phyloP scores from a whole-genome alignment of 37 sponge, comb jelly and placozoan genomes.

The Petrosia ficiformis region DNA sequence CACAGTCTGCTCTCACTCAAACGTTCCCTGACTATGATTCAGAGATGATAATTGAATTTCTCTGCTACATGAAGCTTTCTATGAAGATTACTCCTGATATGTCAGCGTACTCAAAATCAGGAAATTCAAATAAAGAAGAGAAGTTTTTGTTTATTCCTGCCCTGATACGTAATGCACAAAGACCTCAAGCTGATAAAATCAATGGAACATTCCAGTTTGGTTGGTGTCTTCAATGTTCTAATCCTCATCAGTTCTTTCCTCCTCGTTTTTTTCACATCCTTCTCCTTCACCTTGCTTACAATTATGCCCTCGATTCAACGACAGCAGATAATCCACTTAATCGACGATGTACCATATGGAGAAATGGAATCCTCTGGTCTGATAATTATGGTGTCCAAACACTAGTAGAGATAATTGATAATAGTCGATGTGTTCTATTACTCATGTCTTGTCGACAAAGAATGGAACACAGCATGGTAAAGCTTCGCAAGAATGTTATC shows the following conservation, averaged over 20 bases:
- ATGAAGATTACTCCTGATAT: background rate
- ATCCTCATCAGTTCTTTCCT: background rate
- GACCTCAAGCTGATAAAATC: background rate
- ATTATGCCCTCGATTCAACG: background rate
- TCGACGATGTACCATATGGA: background rate
- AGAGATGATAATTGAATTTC: background rate
- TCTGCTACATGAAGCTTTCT: background rate
- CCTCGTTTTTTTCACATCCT: slow-evolving; percentile 1
- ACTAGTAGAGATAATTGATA: background rate
- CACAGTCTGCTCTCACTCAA: background rate
- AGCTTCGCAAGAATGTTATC: background rate
- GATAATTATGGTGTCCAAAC: background rate
- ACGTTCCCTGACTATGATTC: slow-evolving; percentile 4
- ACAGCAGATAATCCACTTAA: background rate
- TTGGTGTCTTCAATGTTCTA: background rate
- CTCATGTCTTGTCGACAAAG: background rate
- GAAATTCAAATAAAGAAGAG: background rate
- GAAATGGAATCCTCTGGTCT: background rate
- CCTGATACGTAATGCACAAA: background rate
- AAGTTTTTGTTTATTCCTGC: background rate
- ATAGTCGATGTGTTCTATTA: background rate
- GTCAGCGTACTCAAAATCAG: background rate
- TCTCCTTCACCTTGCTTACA: background rate
- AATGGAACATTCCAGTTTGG: background rate
- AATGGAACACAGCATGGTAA: background rate